Percentiles rank a stretch among this genome's conserved stretches.
These are phyloP conservation scores for Drosophila kanekoi DNA, from an alignment of 2,888 invertebrate genomes.

Conservation along the genomic window DNA sequence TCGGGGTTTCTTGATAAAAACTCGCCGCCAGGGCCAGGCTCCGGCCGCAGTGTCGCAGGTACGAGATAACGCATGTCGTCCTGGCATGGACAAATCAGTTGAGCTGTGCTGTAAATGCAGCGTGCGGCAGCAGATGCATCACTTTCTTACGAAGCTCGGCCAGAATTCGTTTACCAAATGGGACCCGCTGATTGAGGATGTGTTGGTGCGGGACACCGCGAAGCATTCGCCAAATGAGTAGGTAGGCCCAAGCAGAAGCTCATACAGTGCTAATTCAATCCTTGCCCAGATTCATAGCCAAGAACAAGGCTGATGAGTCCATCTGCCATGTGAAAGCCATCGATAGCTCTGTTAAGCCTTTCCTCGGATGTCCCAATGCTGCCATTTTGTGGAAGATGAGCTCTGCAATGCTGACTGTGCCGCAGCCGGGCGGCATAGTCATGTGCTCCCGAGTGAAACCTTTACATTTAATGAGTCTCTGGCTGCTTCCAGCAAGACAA, in stretches of 20 bases:
- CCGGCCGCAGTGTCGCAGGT: background rate
- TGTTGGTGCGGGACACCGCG: constrained; percentile 90
- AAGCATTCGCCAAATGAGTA: constrained; percentile 90
- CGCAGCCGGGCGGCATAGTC: constrained; percentile 96
- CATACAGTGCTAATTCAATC: constrained; percentile 51
- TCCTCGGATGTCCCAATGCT: constrained; percentile 83
- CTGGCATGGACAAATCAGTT: constrained; percentile 87
- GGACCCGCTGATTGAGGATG: constrained; percentile 94
- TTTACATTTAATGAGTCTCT: constrained; percentile 87
- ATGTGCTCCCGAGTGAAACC: constrained; percentile 92
- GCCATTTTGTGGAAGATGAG: constrained; percentile 95
- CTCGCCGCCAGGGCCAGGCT: background rate
- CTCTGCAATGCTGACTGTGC: constrained; percentile 92
- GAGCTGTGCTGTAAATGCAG: constrained; percentile 85
- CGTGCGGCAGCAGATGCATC: too few species aligned
- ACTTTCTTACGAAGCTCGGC: too few species aligned
- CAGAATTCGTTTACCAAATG: constrained; percentile 84
- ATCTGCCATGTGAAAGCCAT: constrained; percentile 77
- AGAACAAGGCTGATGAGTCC: constrained; percentile 87
- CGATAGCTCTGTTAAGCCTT: background rate
- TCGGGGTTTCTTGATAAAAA: constrained; percentile 1
- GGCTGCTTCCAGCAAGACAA: too few species aligned
- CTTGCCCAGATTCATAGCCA: constrained; percentile 17
- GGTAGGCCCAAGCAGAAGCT: constrained; percentile 48
- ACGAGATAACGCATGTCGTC: too few species aligned